Conservation (phyloP, 2,888 invertebrate species). For the Aethes cnicana region DNA sequence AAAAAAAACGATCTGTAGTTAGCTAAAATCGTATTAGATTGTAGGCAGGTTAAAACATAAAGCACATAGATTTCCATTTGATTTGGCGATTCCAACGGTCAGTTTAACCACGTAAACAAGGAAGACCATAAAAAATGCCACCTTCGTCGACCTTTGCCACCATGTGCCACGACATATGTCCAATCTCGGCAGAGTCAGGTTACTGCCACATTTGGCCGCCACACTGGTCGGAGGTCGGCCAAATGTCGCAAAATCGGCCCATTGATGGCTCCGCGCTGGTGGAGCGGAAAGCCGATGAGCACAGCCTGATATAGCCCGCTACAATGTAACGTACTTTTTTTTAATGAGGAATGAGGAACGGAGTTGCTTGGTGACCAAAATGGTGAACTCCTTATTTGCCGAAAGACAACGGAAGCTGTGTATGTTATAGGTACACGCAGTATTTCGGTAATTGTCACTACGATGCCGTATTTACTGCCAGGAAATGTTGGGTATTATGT, state of each 20-base stretch:
- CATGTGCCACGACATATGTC: slow-evolving; percentile 67
- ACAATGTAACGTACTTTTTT: neutral
- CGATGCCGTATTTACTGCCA: too few relatives aligned
- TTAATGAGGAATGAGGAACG: too few relatives aligned
- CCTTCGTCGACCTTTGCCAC: slow-evolving; percentile 70
- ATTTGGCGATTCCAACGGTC: slow-evolving; percentile 32
- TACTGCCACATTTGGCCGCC: slow-evolving; percentile 74
- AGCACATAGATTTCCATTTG: slow-evolving; percentile 16
- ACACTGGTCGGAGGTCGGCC: slow-evolving; percentile 56
- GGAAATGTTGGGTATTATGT: too few relatives aligned
- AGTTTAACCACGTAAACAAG: slow-evolving; percentile 54
- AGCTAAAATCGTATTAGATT: too few relatives aligned
- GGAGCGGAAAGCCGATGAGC: slow-evolving; percentile 53
- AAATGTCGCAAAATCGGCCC: slow-evolving; percentile 63
- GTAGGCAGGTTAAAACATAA: too few relatives aligned
- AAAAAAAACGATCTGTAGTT: too few relatives aligned
- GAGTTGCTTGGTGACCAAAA: too few relatives aligned
- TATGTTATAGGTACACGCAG: too few relatives aligned
- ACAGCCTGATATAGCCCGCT: too few relatives aligned
- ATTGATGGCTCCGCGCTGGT: slow-evolving; percentile 55
- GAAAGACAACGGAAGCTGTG: too few relatives aligned
- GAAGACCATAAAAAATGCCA: slow-evolving; percentile 66
- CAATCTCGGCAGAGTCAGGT: slow-evolving; percentile 70
- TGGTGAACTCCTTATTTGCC: too few relatives aligned
- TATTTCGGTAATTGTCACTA: too few relatives aligned